Percentiles rank a stretch among this genome's conserved stretches.
Evolutionary conservation across 1,140 invertebrate species (phyloP).

Genomic region (Hypothenemus hampei): DNA sequence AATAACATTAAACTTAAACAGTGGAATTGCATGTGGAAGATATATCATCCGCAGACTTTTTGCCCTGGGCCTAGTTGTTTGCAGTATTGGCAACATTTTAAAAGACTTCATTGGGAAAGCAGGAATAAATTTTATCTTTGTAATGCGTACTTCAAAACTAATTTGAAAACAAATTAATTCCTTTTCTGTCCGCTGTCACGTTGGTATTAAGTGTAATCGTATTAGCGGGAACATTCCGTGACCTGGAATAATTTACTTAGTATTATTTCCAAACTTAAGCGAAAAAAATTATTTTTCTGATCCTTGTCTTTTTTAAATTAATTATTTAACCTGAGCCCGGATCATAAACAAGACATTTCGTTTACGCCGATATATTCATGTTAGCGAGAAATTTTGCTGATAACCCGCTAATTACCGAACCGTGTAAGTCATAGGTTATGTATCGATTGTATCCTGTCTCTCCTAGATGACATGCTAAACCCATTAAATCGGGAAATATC

Average conservation of each 20-base stretch:
- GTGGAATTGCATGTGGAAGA: too few species aligned
- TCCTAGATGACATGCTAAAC: background rate
- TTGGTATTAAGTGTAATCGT: slow-evolving; percentile 18
- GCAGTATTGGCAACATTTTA: too few species aligned
- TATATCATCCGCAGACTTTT: too few species aligned
- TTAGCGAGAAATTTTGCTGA: too few species aligned
- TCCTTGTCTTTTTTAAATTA: too few species aligned
- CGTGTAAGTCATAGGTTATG: background rate
- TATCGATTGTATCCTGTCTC: background rate
- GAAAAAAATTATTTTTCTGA: background rate
- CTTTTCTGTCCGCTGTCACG: slow-evolving; percentile 12
- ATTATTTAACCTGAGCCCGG: too few species aligned
- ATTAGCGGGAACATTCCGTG: slow-evolving; percentile 15
- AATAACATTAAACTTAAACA: too few species aligned
- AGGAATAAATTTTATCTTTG: background rate
- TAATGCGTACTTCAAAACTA: slow-evolving; percentile 1
- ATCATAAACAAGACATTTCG: too few species aligned
- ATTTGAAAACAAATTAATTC: slow-evolving; percentile 20
- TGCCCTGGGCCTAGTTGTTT: too few species aligned
- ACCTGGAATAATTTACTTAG: slow-evolving; percentile 12
- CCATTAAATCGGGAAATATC: slow-evolving; percentile 7
- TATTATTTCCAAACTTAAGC: slow-evolving; percentile 10
- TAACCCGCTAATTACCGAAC: slow-evolving; percentile 1
- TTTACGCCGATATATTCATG: too few species aligned
- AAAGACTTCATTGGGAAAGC: too few species aligned